Evolutionary conservation across 2,113 vertebrate species (phyloP).

Genomic region (human (Homo sapiens)): DNA sequence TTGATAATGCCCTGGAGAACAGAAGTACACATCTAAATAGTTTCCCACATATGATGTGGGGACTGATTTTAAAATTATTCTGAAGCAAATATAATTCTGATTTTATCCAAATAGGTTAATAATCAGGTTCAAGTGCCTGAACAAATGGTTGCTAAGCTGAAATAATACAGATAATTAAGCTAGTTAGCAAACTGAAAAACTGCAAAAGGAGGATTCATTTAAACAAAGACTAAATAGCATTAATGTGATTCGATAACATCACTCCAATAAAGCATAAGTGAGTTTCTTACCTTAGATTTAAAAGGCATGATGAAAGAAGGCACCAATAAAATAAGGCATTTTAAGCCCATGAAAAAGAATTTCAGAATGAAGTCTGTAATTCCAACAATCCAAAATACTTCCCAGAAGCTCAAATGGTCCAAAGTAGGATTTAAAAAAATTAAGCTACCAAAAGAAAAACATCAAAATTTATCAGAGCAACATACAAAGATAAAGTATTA

Average conservation of each 20-base stretch:
- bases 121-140: constrained; percentile 46
- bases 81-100: constrained; percentile 48
- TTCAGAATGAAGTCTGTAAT: constrained; percentile 96
- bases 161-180: constrained; percentile 17
- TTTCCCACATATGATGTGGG: not conserved
- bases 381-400: constrained; percentile 95
- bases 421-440: constrained; percentile 93
- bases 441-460: constrained; percentile 86
- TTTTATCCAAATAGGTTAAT: constrained; percentile 45
- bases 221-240: constrained; percentile 34
- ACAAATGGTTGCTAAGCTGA: constrained; percentile 16
- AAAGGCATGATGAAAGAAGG: constrained; percentile 91
- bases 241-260: constrained; percentile 19
- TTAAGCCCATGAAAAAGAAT: constrained; percentile 95
- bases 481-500: not conserved
- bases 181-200: constrained; percentile 46
- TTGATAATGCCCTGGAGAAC: not conserved
- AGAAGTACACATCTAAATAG: constrained; percentile 33
- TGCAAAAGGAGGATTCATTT: constrained; percentile 1
- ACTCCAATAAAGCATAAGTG: constrained; percentile 47
- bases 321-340: constrained; percentile 96
- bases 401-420: constrained; percentile 93
- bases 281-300: constrained; percentile 91
- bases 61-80: constrained; percentile 3
- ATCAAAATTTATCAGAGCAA: constrained; percentile 72